phyloP scores from a whole-genome alignment of 2,888 invertebrate species.

The Drosophila emarginata region DNA sequence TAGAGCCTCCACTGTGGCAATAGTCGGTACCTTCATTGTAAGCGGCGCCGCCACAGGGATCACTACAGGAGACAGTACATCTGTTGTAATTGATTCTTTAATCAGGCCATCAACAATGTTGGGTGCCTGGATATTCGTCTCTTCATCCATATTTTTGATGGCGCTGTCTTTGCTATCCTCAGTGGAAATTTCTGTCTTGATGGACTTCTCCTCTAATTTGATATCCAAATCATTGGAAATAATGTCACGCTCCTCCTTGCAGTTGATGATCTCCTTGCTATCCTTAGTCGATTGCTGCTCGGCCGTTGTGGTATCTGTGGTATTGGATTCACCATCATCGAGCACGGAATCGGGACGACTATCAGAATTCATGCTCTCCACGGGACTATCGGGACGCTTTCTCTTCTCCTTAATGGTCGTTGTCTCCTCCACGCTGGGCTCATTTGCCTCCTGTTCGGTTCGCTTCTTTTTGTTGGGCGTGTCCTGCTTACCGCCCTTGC shows the following conservation, averaged over 20 bases:
- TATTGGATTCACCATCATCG: slow-evolving; percentile 84
- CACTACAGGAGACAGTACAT: slow-evolving; percentile 24
- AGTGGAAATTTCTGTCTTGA: slow-evolving; percentile 58
- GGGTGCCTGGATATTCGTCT: slow-evolving; percentile 81
- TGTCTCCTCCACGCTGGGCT: slow-evolving; percentile 58
- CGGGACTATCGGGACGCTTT: slow-evolving; percentile 87
- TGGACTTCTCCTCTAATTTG: slow-evolving; percentile 78
- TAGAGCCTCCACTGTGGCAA: slow-evolving; percentile 75
- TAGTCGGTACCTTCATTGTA: slow-evolving; percentile 79
- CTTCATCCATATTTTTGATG: slow-evolving; percentile 81
- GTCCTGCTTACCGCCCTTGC: slow-evolving; percentile 83
- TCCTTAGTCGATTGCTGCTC: slow-evolving; percentile 82
- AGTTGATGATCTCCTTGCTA: slow-evolving; percentile 79
- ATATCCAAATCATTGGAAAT: slow-evolving; percentile 75
- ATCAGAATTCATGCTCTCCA: slow-evolving; percentile 92
- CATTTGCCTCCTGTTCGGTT: slow-evolving; percentile 80
- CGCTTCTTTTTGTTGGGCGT: slow-evolving; percentile 85
- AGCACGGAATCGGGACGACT: slow-evolving; percentile 89
- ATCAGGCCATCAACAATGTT: slow-evolving; percentile 58
- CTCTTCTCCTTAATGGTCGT: slow-evolving; percentile 83
- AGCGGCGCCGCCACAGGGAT: slow-evolving; percentile 52
- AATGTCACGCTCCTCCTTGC: slow-evolving; percentile 73
- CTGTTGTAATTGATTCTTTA: slow-evolving; percentile 46
- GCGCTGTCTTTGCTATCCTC: slow-evolving; percentile 75
- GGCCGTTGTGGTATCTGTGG: slow-evolving; percentile 80